Conservation (phyloP, 2,797 vertebrate species). For the Poeciliopsis infans region DNA sequence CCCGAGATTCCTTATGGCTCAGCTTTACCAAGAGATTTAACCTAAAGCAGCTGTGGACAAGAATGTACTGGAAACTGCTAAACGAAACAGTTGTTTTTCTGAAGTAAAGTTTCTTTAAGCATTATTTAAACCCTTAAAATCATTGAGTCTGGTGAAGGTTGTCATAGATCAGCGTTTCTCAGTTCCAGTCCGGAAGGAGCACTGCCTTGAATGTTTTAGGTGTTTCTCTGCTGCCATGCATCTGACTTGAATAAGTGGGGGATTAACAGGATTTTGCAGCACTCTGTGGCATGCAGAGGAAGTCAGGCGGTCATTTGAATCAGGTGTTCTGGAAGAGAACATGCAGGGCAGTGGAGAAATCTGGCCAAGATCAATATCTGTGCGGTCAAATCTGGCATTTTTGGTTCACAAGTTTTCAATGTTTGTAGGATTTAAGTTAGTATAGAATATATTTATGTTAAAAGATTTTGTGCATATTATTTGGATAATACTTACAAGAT, state of each 20-base stretch:
- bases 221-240: too few species aligned
- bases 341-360: too few species aligned
- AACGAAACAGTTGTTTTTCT: neutral
- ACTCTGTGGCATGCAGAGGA: too few species aligned
- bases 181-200: too few species aligned
- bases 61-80: neutral
- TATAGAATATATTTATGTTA: neutral
- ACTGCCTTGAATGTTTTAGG: too few species aligned
- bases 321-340: too few species aligned
- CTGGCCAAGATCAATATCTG: neutral
- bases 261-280: too few species aligned
- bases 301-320: too few species aligned
- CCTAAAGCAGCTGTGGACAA: constrained; percentile 17
- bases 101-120: neutral
- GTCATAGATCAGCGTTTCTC: neutral
- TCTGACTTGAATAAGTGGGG: too few species aligned
- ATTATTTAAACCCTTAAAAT: neutral
- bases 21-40: constrained; percentile 21
- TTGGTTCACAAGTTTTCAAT: neutral
- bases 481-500: neutral
- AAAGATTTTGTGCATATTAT: neutral
- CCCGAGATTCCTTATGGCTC: constrained; percentile 20
- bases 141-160: neutral
- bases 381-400: neutral
- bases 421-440: neutral